phyloP scores from a whole-genome alignment of 2,113 vertebrate genomes.

The Neolamprologus hecqui region DNA sequence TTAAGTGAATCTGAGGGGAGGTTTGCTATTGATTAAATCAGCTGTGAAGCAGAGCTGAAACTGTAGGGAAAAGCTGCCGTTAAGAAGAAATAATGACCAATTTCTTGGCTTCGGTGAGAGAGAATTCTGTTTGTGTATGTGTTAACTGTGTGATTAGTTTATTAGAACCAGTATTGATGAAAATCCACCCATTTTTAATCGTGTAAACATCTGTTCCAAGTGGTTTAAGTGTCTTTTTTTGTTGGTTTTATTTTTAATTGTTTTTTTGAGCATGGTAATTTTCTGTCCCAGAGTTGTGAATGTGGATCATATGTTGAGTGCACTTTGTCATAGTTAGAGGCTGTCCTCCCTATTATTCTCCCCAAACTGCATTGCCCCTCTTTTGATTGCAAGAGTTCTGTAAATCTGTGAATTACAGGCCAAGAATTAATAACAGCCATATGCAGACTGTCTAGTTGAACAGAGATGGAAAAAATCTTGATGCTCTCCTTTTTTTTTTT shows the following conservation, averaged over 20 bases:
- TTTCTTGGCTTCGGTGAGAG: not conserved
- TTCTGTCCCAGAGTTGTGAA: conserved; percentile 23
- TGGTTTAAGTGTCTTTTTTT: conserved; percentile 1
- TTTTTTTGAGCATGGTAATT: not conserved
- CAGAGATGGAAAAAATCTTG: not conserved
- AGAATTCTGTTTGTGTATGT: not conserved
- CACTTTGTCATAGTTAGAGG: conserved; percentile 56
- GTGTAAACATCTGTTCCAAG: not conserved
- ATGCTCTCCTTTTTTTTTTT: not conserved
- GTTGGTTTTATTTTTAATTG: fast-evolving
- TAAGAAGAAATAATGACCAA: not conserved
- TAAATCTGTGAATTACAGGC: conserved; percentile 8
- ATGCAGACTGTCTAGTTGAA: not conserved
- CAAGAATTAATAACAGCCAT: conserved; percentile 7
- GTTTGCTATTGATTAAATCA: not conserved
- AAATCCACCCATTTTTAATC: not conserved
- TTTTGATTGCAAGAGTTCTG: not conserved
- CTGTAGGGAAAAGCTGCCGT: not conserved
- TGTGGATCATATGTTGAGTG: conserved; percentile 33
- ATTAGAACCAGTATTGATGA: not conserved
- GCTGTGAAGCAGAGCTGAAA: not conserved
- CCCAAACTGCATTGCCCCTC: not conserved
- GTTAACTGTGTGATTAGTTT: conserved; percentile 20
- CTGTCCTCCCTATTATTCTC: not conserved
- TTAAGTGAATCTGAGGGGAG: not conserved